Percentiles rank a stretch among this genome's conserved stretches.
phyloP scores from a whole-genome alignment of 2,113 vertebrate species.

The Peromyscus leucopus region DNA sequence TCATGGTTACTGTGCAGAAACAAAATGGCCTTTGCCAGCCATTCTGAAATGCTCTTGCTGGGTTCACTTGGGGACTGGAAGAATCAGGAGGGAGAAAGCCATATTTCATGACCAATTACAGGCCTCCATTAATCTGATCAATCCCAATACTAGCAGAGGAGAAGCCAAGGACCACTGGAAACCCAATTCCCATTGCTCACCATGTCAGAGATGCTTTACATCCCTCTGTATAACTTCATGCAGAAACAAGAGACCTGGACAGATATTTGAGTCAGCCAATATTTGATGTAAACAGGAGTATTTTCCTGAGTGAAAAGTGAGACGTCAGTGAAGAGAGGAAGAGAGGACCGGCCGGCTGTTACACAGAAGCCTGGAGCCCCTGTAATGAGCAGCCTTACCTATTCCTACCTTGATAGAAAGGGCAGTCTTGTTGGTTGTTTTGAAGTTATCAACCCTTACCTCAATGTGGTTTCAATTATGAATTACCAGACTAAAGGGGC shows the following conservation, averaged over 20 bases:
- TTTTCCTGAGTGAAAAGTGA: slow-evolving; percentile 43
- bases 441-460: slow-evolving; percentile 85
- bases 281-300: slow-evolving; percentile 32
- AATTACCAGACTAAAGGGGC: slow-evolving; percentile 88
- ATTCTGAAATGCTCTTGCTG: slow-evolving; percentile 32
- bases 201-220: background rate
- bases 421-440: slow-evolving; percentile 77
- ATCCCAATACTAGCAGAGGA: background rate
- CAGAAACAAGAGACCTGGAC: slow-evolving; percentile 42
- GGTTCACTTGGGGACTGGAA: background rate
- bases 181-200: background rate
- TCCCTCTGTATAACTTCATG: slow-evolving; percentile 23
- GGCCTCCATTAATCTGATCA: background rate
- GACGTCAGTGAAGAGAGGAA: slow-evolving; percentile 60
- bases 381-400: slow-evolving; percentile 71
- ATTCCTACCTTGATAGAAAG: slow-evolving; percentile 71
- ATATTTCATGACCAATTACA: background rate
- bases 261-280: slow-evolving; percentile 43
- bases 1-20: background rate
- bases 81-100: background rate
- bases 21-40: background rate
- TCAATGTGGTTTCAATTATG: slow-evolving; percentile 97
- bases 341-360: slow-evolving; percentile 7
- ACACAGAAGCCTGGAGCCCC: slow-evolving; percentile 61
- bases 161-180: slow-evolving; percentile 7